A percentile compares a stretch with the other conserved stretches of the same genome.
phyloP scores from a whole-genome alignment of 2,888 invertebrate genomes.

The Nomada fucata region DNA sequence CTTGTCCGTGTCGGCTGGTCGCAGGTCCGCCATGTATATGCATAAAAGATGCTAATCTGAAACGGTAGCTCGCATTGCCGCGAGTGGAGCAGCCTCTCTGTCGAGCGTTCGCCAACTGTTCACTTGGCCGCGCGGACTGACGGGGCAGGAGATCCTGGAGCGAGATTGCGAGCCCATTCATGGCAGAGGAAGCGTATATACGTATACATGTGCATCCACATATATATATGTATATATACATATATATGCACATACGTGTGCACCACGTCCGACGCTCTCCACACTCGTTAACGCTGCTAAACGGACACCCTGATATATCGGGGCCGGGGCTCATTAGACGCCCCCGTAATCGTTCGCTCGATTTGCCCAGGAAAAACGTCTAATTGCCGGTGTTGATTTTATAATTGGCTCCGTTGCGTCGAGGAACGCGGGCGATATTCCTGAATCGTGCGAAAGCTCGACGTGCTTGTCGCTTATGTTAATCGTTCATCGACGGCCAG shows the following conservation, averaged over 20 bases:
- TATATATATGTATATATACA: background rate
- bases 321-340: constrained; percentile 59
- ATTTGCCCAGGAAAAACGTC: constrained; percentile 55
- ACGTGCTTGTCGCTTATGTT: background rate
- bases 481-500: constrained; percentile 29
- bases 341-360: constrained; percentile 60
- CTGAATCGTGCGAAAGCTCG: constrained; percentile 28
- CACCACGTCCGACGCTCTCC: constrained; percentile 45
- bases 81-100: constrained; percentile 74
- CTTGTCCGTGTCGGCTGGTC: constrained; percentile 42
- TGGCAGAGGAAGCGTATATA: constrained; percentile 46
- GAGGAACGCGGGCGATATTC: constrained; percentile 8
- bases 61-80: constrained; percentile 80
- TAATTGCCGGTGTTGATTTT: constrained; percentile 59
- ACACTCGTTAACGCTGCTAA: constrained; percentile 78
- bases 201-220: constrained; percentile 43
- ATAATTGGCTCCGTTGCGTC: constrained; percentile 35
- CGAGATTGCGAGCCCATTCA: constrained; percentile 75
- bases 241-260: constrained; percentile 48
- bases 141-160: constrained; percentile 76
- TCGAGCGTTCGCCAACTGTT: constrained; percentile 63
- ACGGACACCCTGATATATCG: constrained; percentile 75
- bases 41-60: constrained; percentile 80
- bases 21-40: constrained; percentile 69
- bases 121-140: constrained; percentile 62